Base-by-base conservation (phyloP, 2,113 vertebrate genomes). In the Apistogramma diplotaenia region DNA sequence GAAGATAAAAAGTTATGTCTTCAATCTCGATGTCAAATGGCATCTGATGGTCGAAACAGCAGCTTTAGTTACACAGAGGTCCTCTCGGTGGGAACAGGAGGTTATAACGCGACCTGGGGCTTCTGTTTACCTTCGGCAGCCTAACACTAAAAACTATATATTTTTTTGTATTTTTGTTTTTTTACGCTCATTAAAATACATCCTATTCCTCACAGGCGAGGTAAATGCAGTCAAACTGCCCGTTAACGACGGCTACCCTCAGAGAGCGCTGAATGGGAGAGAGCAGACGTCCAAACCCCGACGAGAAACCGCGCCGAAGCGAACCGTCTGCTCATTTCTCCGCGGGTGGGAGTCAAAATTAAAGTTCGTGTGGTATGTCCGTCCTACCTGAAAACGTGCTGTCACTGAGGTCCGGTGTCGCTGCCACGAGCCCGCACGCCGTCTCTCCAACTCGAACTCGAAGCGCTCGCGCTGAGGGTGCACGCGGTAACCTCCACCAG, bases 331-430 rank as follows among this genome's bases (percentile, higher is more conserved):
- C 33, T 25, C 18, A 78, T 67, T 5, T 27, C 18, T 7, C 6
- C 2, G 2, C 3, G 3, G 8, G 54, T 76, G 73, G 13, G 40
- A 78, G 73, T 60, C 21, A 0, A 1, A 51, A 8, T 58, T 12
- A 82, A 90, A 84, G 76, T 87, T 75, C 16, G 27, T 15, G 40
- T 55, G 23, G 31, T 16, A 31, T 23, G n/a, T 9, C 13, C 37
- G n/a, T 76, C 86, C 31, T 90, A 93, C 92, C 92, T 92, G 80
- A 77, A 60, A 67, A 55, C 1, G 23, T 23, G 3, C 56, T 8
- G 67, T 67, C 53, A 11, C 23, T 18, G 9, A 31, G 57, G 49
- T 78, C 57, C 79, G 1, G 5, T 33, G 10, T 61, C 65, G 8
- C 70, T 35, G 8, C 37, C 18, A 23, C 2, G 29, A 54, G 49